Conservation (phyloP, 2,797 vertebrate genomes). For the Emydoidea blandingii region DNA sequence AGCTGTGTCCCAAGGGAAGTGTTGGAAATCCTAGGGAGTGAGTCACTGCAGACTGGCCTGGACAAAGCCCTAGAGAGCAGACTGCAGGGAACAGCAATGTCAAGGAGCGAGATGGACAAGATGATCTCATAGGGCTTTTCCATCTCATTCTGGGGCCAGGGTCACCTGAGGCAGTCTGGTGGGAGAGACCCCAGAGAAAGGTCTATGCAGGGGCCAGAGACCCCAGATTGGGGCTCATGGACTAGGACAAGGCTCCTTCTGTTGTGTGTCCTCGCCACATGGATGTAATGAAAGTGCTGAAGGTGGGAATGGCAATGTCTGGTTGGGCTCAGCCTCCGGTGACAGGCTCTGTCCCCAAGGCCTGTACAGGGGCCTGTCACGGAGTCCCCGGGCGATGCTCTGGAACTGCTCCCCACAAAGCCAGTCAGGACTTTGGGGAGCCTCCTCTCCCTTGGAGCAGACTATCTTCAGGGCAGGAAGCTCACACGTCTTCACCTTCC, state of each 20-base stretch:
- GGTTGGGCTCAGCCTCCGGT: background rate
- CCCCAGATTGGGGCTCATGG: background rate
- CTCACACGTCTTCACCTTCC: too few relatives aligned
- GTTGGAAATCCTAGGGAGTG: background rate
- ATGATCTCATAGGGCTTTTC: background rate
- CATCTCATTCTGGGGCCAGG: background rate
- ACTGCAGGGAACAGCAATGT: background rate
- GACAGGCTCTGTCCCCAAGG: too few relatives aligned
- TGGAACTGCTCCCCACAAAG: too few relatives aligned
- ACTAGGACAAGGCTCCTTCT: background rate
- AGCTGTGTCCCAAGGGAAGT: background rate
- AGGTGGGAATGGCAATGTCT: rapidly evolving
- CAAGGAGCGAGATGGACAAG: background rate
- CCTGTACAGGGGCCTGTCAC: too few relatives aligned
- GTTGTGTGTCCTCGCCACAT: rapidly evolving
- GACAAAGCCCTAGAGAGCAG: background rate
- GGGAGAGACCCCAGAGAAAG: background rate
- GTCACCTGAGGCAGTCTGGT: background rate
- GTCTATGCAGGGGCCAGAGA: background rate
- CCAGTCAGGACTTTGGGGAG: too few relatives aligned
- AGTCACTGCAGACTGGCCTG: background rate
- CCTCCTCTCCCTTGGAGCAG: too few relatives aligned
- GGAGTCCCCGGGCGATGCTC: too few relatives aligned
- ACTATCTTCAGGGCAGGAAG: too few relatives aligned
- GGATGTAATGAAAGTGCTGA: background rate